A percentile compares a stretch with the other conserved stretches of the same genome.
phyloP scores from a whole-genome alignment of 2,797 vertebrate species.

The Coranthus polyacanthus region DNA sequence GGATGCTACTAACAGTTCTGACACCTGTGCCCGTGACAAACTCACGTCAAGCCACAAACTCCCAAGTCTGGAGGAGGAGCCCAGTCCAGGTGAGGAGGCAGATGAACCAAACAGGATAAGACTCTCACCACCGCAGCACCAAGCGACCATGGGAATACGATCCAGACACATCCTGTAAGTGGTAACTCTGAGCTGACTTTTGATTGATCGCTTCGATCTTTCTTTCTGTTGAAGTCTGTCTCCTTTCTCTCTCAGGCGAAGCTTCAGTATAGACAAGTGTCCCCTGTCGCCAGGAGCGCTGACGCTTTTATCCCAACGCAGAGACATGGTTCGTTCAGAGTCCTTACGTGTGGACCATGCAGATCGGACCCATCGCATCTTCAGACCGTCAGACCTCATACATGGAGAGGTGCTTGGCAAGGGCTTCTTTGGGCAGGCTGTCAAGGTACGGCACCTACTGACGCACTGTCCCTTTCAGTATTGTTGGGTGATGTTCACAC shows the following conservation, averaged over 20 bases:
- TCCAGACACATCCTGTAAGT: slow-evolving; percentile 88
- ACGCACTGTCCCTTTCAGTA: too few relatives aligned
- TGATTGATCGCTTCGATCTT: background rate
- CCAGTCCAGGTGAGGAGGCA: slow-evolving; percentile 63
- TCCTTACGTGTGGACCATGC: slow-evolving; percentile 89
- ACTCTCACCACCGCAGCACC: slow-evolving; percentile 63
- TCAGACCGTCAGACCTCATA: slow-evolving; percentile 96
- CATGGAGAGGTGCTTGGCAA: slow-evolving; percentile 95
- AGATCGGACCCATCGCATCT: slow-evolving; percentile 91
- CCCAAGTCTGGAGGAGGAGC: slow-evolving; percentile 77
- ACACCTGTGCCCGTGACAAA: slow-evolving; percentile 42
- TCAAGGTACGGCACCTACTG: slow-evolving; percentile 87
- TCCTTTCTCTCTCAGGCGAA: slow-evolving; percentile 84
- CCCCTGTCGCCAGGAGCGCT: slow-evolving; percentile 81
- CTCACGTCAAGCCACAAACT: slow-evolving; percentile 61
- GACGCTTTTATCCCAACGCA: slow-evolving; percentile 86
- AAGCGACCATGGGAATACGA: slow-evolving; percentile 67
- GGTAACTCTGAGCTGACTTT: background rate
- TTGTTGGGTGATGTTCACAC: background rate
- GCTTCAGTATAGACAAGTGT: slow-evolving; percentile 94
- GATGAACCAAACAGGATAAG: slow-evolving; percentile 72
- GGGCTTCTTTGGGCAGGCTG: slow-evolving; percentile 96
- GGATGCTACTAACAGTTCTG: slow-evolving; percentile 37
- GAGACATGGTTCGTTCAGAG: slow-evolving; percentile 95
- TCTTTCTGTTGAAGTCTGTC: slow-evolving; percentile 8